Evolutionary conservation across 1,140 invertebrate genomes (phyloP), one percentile per base, ranked within the genome.

Genomic region (Eumaeus atala): DNA sequence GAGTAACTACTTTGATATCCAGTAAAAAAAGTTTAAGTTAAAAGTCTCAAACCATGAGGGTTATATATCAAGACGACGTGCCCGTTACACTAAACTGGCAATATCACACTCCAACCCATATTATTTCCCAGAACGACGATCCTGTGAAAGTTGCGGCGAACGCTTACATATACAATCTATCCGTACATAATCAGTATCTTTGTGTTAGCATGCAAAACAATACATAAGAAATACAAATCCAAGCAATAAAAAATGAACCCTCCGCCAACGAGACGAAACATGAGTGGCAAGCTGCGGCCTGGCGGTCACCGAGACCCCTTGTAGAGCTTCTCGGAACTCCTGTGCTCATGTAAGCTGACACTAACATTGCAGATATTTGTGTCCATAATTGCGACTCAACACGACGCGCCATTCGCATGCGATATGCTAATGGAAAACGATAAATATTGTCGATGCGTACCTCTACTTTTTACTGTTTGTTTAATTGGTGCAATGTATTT

Each of bases 231-330:
- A 40, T 14, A 16, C 16, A 28, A 28, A 28, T 16, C 10, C 12
- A 7, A 16, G 40, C 12, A 14, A 44, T 44, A 44, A 44, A 44
- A 44, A 44, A 16, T 44, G 16, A 44, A 12, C 40, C 40, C 12
- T 14, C 17, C 12, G 12, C 17, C 6, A 16, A 9, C 16, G 40
- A 44, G 40, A 44, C 40, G 48, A 35, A 50, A 50, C 28, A 9
- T 35, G 48, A 50, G 48, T 7, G 34, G 28, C 14, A 50, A 50
- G 14, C 28, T n/a, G n/a, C 40, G 40, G 28, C 7, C 28, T 12
- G 34, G 48, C 48, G 48, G 48, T 50, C 48, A 50, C 35, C 35
- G 21, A 50, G 48, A 50, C 48, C 48, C 14, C 40, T 42, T 42
- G 40, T 50, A 50, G 12, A 35, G 14, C 48, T 50, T 50, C 48